Evolutionary conservation across 2,113 vertebrate species (phyloP).

Genomic region (Peromyscus leucopus): DNA sequence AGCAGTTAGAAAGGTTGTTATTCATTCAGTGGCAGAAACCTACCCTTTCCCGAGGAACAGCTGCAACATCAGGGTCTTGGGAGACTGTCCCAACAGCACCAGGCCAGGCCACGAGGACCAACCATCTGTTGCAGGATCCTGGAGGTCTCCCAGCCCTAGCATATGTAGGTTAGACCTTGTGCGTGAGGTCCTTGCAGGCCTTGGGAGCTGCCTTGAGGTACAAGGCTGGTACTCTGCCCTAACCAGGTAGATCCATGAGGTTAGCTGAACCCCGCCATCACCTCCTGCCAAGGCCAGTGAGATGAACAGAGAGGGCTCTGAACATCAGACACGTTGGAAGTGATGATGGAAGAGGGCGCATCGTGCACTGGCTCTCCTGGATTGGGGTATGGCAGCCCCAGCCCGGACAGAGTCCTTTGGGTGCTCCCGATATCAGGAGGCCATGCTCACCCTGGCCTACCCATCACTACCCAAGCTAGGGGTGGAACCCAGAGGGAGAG

Average conservation of each 20-base stretch:
- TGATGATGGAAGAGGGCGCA: neutral
- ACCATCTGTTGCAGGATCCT: neutral
- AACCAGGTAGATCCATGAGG: neutral
- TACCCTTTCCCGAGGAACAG: neutral
- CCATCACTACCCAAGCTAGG: neutral
- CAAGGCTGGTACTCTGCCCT: neutral
- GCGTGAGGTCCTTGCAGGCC: rapidly evolving
- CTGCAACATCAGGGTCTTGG: too few relatives aligned
- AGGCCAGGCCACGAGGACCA: neutral
- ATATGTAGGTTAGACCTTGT: too few relatives aligned
- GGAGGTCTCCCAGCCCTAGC: neutral
- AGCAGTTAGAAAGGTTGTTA: too few relatives aligned
- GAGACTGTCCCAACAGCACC: neutral
- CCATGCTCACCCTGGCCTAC: neutral
- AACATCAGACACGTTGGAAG: too few relatives aligned
- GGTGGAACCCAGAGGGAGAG: neutral
- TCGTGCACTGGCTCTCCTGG: neutral
- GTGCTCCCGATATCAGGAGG: neutral
- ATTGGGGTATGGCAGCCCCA: too few relatives aligned
- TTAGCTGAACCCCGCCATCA: neutral
- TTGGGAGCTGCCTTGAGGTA: neutral
- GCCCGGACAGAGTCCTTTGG: neutral
- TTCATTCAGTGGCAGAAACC: neutral
- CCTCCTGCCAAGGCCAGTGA: neutral
- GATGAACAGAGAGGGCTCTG: neutral